A percentile compares a stretch with the other conserved stretches of the same genome.
These are phyloP conservation scores for Hycleus cichorii DNA, from an alignment of 1,140 invertebrate species.

Conservation along the genomic window DNA sequence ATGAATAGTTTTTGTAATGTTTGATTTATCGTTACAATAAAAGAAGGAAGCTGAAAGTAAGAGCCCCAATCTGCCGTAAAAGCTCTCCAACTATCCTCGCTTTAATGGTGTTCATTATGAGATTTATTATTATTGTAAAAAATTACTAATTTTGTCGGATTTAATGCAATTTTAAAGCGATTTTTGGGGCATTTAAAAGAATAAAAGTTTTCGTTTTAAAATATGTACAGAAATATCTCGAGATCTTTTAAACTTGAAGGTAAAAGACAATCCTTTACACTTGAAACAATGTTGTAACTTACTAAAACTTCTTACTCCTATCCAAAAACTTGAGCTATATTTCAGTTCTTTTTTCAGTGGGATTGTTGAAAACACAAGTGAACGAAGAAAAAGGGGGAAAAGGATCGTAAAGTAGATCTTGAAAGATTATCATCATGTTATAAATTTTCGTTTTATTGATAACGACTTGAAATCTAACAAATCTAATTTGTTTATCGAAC, in stretches of 20 bases:
- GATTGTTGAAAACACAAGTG: neutral
- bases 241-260: constrained; percentile 7
- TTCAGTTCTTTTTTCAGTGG: constrained; percentile 1
- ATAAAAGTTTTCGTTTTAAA: neutral
- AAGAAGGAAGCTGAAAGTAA: constrained; percentile 11
- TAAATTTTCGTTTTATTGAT: no score
- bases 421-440: no score
- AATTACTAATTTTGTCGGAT: neutral
- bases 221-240: constrained; percentile 10
- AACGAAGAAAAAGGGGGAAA: no score
- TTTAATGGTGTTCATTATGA: neutral
- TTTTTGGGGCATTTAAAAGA: neutral
- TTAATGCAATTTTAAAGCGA: neutral
- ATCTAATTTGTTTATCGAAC: no score
- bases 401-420: no score
- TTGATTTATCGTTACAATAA: constrained; percentile 11
- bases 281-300: constrained; percentile 9
- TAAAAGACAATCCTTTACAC: constrained; percentile 12
- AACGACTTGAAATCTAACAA: no score
- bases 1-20: constrained; percentile 6
- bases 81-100: no score
- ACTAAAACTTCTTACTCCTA: constrained; percentile 6
- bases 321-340: constrained; percentile 7
- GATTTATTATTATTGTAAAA: neutral
- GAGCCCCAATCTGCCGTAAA: neutral